phyloP scores from a whole-genome alignment of 35 echinoderm and acorn worm species.

The Acanthaster planci region DNA sequence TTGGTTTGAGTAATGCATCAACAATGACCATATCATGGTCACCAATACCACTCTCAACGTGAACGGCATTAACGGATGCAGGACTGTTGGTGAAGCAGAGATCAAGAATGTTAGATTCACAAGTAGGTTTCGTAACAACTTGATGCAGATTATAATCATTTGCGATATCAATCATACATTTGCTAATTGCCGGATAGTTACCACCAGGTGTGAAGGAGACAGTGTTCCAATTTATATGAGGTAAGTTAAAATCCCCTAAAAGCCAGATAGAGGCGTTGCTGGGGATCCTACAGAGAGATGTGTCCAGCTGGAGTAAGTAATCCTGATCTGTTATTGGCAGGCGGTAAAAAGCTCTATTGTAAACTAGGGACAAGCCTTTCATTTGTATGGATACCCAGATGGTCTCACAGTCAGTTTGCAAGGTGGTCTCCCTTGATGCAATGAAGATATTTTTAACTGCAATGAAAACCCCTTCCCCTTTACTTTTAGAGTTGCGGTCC shows the following conservation, averaged over 20 bases:
- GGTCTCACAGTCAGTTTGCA: conserved; percentile 37
- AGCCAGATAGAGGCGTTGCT: conserved; percentile 62
- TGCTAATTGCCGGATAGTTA: no score
- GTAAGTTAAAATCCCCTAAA: conserved; percentile 66
- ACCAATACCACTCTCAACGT: conserved; percentile 13
- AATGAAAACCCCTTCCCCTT: no score
- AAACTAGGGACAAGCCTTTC: conserved; percentile 43
- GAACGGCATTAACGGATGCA: no score
- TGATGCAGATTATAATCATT: no score
- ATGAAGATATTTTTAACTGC: conserved; percentile 42
- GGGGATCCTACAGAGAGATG: conserved; percentile 37
- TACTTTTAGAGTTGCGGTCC: conserved; percentile 16
- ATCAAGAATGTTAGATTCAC: no score
- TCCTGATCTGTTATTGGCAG: conserved; percentile 42
- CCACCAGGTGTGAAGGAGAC: conserved; percentile 43
- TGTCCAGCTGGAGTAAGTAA: conserved; percentile 39
- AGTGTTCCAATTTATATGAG: conserved; percentile 61
- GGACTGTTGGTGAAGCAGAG: no score
- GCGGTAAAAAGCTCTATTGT: conserved; percentile 50
- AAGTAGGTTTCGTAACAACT: no score
- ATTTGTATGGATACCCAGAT: conserved; percentile 30
- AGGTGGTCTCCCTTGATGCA: neutral
- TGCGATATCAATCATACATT: no score
- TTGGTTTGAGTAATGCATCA: conserved; percentile 41
- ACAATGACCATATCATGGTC: conserved; percentile 71